Percentiles rank a stretch among this genome's conserved stretches.
phyloP scores from a whole-genome alignment of 2,797 vertebrate genomes.

The Echeneis naucrates region DNA sequence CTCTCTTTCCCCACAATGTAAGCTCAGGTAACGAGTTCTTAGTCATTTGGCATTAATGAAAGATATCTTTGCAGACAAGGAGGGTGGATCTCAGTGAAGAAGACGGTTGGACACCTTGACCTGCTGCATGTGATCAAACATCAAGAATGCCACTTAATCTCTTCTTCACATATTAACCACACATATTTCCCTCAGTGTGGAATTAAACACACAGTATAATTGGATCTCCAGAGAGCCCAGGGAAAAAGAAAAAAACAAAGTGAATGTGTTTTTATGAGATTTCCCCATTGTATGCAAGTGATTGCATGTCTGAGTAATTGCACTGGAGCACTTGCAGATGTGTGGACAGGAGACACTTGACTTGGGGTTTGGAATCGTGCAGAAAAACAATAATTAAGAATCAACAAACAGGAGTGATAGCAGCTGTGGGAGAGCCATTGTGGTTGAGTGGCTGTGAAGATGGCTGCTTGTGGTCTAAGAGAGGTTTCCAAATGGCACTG shows the following conservation, averaged over 20 bases:
- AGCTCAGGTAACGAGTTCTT: slow-evolving; percentile 73
- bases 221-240: slow-evolving; percentile 51
- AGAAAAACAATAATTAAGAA: slow-evolving; percentile 82
- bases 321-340: slow-evolving; percentile 57
- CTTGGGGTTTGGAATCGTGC: slow-evolving; percentile 61
- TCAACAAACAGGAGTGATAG: slow-evolving; percentile 68
- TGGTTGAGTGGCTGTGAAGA: slow-evolving; percentile 52
- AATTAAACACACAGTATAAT: slow-evolving; percentile 56
- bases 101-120: slow-evolving; percentile 17
- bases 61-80: slow-evolving; percentile 53
- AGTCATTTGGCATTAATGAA: slow-evolving; percentile 69
- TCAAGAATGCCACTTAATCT: background rate
- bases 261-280: slow-evolving; percentile 46
- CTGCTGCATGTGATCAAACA: background rate
- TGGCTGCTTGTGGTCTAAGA: slow-evolving; percentile 52
- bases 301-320: slow-evolving; percentile 56
- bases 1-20: slow-evolving; percentile 71
- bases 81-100: slow-evolving; percentile 6
- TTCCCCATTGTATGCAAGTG: slow-evolving; percentile 57
- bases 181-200: slow-evolving; percentile 32
- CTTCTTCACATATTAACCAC: slow-evolving; percentile 29
- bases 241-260: slow-evolving; percentile 29
- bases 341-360: slow-evolving; percentile 51
- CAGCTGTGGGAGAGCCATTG: slow-evolving; percentile 51
- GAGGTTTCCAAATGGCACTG: slow-evolving; percentile 54